A percentile compares a stretch with the other conserved stretches of the same genome.
These are phyloP conservation scores for Arizona elegans DNA, from an alignment of 2,113 vertebrate genomes.

Conservation along the genomic window DNA sequence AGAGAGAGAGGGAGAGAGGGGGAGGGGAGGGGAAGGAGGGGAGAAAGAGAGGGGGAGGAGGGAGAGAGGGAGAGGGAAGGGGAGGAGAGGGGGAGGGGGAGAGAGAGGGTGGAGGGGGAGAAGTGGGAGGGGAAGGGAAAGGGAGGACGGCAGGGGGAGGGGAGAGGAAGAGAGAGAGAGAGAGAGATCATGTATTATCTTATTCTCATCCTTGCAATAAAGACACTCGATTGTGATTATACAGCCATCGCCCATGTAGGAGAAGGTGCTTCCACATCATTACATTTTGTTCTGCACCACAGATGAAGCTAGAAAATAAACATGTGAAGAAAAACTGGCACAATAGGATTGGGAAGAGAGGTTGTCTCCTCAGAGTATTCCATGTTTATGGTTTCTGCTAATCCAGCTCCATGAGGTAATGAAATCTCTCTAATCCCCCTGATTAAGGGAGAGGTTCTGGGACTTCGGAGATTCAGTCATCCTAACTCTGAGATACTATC, in stretches of 20 bases:
- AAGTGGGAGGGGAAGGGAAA: no score
- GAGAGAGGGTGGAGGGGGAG: no score
- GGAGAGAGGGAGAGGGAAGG: no score
- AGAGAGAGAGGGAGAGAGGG: fast-evolving
- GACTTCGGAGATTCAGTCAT: not conserved
- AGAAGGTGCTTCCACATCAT: not conserved
- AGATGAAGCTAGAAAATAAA: not conserved
- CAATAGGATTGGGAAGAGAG: not conserved
- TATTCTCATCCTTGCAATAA: not conserved
- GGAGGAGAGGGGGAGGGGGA: no score
- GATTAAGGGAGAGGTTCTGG: not conserved
- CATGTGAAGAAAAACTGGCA: not conserved
- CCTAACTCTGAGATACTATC: not conserved
- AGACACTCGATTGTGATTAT: not conserved
- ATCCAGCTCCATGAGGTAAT: not conserved
- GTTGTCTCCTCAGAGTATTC: no score
- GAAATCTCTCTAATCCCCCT: not conserved
- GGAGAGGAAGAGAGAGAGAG: no score
- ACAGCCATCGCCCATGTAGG: not conserved
- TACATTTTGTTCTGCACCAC: not conserved
- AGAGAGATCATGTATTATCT: not conserved
- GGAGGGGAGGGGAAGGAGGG: fast-evolving
- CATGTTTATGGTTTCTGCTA: not conserved
- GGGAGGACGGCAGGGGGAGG: no score
- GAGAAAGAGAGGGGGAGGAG: no score